These are phyloP conservation scores for Gambusia holbrooki DNA, from an alignment of 2,113 vertebrate species.

Conservation along the genomic window DNA sequence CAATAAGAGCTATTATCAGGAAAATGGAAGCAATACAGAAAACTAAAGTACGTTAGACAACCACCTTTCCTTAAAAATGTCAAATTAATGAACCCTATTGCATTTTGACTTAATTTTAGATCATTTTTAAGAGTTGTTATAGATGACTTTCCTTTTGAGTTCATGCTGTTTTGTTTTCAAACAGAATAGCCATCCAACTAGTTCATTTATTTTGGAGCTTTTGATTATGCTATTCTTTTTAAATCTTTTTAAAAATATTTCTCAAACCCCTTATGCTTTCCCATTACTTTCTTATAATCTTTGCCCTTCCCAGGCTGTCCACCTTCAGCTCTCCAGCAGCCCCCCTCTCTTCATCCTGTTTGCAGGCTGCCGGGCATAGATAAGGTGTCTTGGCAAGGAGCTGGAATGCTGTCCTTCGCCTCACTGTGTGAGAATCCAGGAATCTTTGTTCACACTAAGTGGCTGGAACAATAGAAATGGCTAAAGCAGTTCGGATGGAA, in stretches of 20 bases:
- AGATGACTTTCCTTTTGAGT: not conserved
- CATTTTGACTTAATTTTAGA: not conserved
- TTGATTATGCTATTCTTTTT: not conserved
- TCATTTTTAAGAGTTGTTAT: not conserved
- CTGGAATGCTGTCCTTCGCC: conserved; percentile 68
- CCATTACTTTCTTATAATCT: conserved; percentile 44
- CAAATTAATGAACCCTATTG: not conserved
- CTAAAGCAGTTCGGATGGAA: conserved; percentile 47
- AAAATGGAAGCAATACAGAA: not conserved
- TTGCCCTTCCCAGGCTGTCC: conserved; percentile 28
- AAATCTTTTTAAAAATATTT: conserved; percentile 8
- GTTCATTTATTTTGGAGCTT: not conserved
- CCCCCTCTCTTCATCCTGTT: conserved; percentile 69
- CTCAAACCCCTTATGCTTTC: conserved; percentile 27
- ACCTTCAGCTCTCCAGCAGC: conserved; percentile 5
- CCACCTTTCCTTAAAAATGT: not conserved
- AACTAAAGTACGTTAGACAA: not conserved
- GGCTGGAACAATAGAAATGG: conserved; percentile 69
- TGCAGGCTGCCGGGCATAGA: conserved; percentile 75
- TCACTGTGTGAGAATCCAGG: conserved; percentile 73
- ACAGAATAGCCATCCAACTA: not conserved
- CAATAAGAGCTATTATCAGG: not conserved
- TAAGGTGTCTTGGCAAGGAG: conserved; percentile 77
- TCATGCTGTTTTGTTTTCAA: not conserved
- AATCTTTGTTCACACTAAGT: conserved; percentile 65